A percentile compares a stretch with the other conserved stretches of the same genome.
Evolutionary conservation across 2,797 vertebrate species (phyloP).

Genomic region (Aeoliscus strigatus): DNA sequence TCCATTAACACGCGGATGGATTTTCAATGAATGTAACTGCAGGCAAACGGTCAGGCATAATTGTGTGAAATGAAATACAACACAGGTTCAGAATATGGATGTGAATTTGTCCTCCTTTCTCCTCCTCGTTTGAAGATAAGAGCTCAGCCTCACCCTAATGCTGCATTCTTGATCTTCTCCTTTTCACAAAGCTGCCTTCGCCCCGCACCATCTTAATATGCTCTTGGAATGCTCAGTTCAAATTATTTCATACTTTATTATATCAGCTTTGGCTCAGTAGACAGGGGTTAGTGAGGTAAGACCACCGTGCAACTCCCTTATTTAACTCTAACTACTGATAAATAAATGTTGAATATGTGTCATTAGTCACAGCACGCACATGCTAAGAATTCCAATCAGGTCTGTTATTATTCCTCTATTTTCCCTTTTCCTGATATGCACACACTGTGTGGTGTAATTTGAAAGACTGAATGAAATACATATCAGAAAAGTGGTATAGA

Average conservation of each 20-base stretch:
- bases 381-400: constrained; percentile 9
- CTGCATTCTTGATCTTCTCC: constrained; percentile 36
- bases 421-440: not conserved
- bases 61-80: constrained; percentile 70
- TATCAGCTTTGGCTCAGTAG: constrained; percentile 29
- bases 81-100: constrained; percentile 53
- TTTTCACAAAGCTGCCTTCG: constrained; percentile 18
- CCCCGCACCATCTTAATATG: constrained; percentile 25
- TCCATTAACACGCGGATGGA: constrained; percentile 73
- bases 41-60: constrained; percentile 67
- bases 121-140: constrained; percentile 42
- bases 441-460: constrained; percentile 12
- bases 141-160: constrained; percentile 33
- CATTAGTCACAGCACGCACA: constrained; percentile 17
- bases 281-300: constrained; percentile 12
- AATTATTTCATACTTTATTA: constrained; percentile 48
- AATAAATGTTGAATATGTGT: constrained; percentile 20
- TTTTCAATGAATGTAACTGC: constrained; percentile 77
- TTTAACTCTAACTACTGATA: constrained; percentile 31
- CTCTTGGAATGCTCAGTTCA: constrained; percentile 34
- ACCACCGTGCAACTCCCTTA: constrained; percentile 26
- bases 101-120: constrained; percentile 40
- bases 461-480: constrained; percentile 31
- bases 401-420: constrained; percentile 8
- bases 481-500: constrained; percentile 37